Base-by-base conservation (phyloP, 2,113 vertebrate species). In the Camelus bactrianus region DNA sequence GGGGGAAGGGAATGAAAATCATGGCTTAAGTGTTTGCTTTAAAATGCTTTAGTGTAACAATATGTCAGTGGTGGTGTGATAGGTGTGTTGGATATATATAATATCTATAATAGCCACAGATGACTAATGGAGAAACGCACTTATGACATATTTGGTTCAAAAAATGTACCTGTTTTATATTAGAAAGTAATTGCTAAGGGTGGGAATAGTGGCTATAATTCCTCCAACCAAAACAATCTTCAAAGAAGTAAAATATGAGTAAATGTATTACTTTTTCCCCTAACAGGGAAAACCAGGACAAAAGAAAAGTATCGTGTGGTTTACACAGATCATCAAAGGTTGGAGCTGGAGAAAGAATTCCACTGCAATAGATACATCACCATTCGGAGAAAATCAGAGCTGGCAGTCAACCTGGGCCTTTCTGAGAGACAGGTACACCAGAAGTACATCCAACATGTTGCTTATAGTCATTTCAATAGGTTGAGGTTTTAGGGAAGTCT, bases 301-400 rank as follows among this genome's bases (percentile, higher is more conserved):
- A 99, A 99, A 98, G 99, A 99, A 97, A 99, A 99, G 97, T 99
- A 99, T 98, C 98, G 99, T 89, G 99, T 99, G 65, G 99, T 99
- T 94, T 99, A 99, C 98, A 99, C 99, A 67, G 99, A 99, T 87
- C 99, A 99, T 54, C 99, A 99, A 98, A 99, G 99, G 89, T 97
- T 99, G 98, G 99, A 99, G 98, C 98, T 99, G 98, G 99, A 99
- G 98, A 99, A 99, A 97, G 99, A 99, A 98, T 99, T 99, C 98
- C 99, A 99, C 96, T 99, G 99, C 98, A 99, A 99, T 98, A 99
- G 99, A 99, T 99, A 99, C 17, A 99, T 99, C 93, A 99, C 99
- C 42, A 99, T 99, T 95, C 98, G 98, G 98, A 99, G 99, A 97
- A 99, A 99, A 97, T 99, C 99, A 80, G 99, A 99, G 62, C 98